Evolutionary conservation across 2,888 invertebrate genomes (phyloP).

Genomic region (Hirudinaria manillensis): DNA sequence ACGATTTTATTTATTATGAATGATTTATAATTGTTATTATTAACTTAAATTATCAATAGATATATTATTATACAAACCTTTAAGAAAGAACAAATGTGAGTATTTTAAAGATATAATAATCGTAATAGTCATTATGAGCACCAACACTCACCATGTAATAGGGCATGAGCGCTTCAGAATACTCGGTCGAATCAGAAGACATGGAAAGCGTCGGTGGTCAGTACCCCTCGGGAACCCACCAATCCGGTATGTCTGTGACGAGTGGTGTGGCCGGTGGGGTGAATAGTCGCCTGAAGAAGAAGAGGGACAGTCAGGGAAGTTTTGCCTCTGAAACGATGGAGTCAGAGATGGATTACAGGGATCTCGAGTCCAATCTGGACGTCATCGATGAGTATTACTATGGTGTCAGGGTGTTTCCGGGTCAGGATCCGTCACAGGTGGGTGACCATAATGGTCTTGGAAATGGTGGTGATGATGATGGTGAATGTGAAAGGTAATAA

Average conservation of each 20-base stretch:
- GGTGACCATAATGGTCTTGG: background rate
- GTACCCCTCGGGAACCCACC: constrained; percentile 20
- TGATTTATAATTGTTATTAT: background rate
- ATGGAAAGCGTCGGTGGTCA: constrained; percentile 39
- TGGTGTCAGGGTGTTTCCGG: constrained; percentile 75
- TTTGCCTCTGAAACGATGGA: constrained; percentile 41
- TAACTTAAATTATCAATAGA: too few relatives aligned
- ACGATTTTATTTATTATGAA: background rate
- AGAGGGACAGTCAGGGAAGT: constrained; percentile 37
- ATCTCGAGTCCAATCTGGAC: constrained; percentile 51
- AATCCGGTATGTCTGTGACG: constrained; percentile 6
- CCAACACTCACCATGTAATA: background rate
- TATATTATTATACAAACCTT: too few relatives aligned
- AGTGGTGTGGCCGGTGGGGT: constrained; percentile 20
- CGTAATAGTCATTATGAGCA: too few relatives aligned
- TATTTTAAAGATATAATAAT: too few relatives aligned
- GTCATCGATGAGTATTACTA: constrained; percentile 94
- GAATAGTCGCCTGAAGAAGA: constrained; percentile 33
- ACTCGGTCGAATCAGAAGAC: constrained; percentile 40
- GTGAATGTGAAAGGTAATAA: too few relatives aligned
- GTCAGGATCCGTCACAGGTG: constrained; percentile 51
- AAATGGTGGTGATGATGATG: too few relatives aligned
- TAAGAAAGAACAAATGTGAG: too few relatives aligned
- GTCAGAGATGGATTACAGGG: constrained; percentile 41
- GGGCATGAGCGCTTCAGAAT: constrained; percentile 38